These are phyloP conservation scores for Leptopilina syphax DNA, from an alignment of 2,888 invertebrate genomes.

Conservation along the genomic window DNA sequence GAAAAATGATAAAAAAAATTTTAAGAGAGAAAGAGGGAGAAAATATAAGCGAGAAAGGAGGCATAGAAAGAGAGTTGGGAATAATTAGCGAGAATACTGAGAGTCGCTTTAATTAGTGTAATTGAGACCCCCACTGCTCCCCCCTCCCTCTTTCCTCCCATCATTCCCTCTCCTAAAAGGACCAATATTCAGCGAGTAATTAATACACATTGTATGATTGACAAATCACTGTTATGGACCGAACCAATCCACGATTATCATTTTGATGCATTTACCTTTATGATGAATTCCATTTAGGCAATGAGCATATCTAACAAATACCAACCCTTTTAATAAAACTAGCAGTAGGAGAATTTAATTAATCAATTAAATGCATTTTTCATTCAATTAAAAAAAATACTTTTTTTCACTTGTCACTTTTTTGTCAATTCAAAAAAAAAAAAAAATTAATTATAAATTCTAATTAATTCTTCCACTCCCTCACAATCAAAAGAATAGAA, in stretches of 20 bases:
- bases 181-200: constrained; percentile 8
- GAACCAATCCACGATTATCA: constrained; percentile 9
- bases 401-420: too few relatives aligned
- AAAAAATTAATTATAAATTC: too few relatives aligned
- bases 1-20: constrained; percentile 26
- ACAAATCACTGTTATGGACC: constrained; percentile 20
- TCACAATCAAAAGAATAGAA: too few relatives aligned
- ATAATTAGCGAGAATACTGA: background rate
- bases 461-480: too few relatives aligned
- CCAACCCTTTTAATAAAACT: background rate
- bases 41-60: background rate
- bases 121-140: background rate
- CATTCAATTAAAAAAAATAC: background rate
- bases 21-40: background rate
- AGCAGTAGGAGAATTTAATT: background rate
- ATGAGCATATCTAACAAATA: background rate
- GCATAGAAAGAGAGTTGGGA: background rate
- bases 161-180: background rate
- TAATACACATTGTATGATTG: constrained; percentile 21
- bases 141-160: too few relatives aligned
- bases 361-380: background rate
- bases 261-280: constrained; percentile 14
- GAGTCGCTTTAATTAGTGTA: constrained; percentile 33
- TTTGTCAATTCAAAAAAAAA: too few relatives aligned
- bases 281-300: background rate